Evolutionary conservation across 2,113 vertebrate species (phyloP), one percentile per base, ranked within the genome.

Genomic region (Gallinago undulata): DNA sequence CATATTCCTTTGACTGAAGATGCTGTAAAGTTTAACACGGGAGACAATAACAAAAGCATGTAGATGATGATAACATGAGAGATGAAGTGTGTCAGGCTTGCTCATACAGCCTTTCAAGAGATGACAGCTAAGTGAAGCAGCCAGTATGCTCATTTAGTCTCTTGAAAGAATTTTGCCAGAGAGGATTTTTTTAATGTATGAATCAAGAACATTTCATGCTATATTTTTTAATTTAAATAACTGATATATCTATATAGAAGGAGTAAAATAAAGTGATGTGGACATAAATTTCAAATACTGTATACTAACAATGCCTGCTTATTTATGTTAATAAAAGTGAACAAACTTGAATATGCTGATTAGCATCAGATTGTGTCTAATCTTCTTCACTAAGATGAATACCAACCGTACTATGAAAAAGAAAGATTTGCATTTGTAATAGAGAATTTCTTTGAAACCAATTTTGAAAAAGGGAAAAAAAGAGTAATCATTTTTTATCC

Each of bases 61-160:
- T 57, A 84, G 64, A 81, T 63, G 90, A 75, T 79, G 88, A 11
- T 51, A 90, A 68, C 5, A 1, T 47, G 60, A 93, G 89, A 91
- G 81, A 91, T 91, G 50, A 87, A 92, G 62, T 51, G 43, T 96
- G 89, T 87, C 96, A 94, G 84, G 66, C 62, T 95, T 89, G 59
- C 77, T 94, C 84, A 82, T 7, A 37, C 2, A 89, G 80, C 57
- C 48, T 87, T 87, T 55, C 39, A 62, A 87, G 69, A 94, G 37
- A 59, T 89, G 92, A 93, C 92, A 94, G 89, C 62, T 31, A 81
- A 87, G 67, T 66, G 87, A 93, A 87, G 77, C 68, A 87, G 86
- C 66, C 92, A 93, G 50, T 95, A 79, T 94, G 94, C 78, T 96
- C 87, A 91, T 62, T 94, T 96, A 87, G 57, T 60, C 66, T 70